These are phyloP conservation scores for Euplexia lucipara DNA, from an alignment of 2,888 invertebrate genomes.

Conservation along the genomic window DNA sequence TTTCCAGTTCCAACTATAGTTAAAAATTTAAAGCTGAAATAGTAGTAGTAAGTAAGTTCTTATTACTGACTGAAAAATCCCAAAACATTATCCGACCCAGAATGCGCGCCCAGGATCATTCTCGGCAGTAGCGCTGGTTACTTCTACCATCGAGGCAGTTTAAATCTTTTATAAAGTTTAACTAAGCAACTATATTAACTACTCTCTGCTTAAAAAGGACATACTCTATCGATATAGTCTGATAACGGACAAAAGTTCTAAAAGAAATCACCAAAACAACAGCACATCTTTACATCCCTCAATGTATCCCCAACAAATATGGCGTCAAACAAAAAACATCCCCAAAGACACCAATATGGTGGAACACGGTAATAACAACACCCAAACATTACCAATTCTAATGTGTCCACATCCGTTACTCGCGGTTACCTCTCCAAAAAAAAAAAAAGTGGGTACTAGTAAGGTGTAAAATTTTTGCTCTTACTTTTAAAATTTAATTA, in stretches of 20 bases:
- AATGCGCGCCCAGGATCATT: too few species aligned
- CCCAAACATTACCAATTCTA: conserved; percentile 49
- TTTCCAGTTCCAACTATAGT: too few species aligned
- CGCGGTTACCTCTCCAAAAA: conserved; percentile 58
- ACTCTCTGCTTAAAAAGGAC: not conserved
- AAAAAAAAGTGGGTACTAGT: too few species aligned
- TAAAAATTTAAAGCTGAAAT: too few species aligned
- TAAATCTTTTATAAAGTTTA: too few species aligned
- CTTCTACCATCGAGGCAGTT: too few species aligned
- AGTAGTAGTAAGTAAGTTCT: too few species aligned
- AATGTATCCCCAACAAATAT: not conserved
- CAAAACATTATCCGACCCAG: too few species aligned
- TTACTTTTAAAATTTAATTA: too few species aligned
- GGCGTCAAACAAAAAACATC: conserved; percentile 26
- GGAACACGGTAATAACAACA: conserved; percentile 27
- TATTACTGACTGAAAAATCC: too few species aligned
- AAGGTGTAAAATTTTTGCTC: too few species aligned
- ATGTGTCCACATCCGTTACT: conserved; percentile 51
- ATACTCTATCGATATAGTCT: not conserved
- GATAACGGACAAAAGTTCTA: not conserved
- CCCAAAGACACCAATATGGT: conserved; percentile 19
- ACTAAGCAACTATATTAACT: not conserved
- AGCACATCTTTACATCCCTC: not conserved
- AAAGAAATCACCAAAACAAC: not conserved
- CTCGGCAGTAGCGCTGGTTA: too few species aligned